Evolutionary conservation across 2,888 invertebrate genomes (phyloP), one percentile per base, ranked within the genome.

Genomic region (Zygothrica quintamaculata): DNA sequence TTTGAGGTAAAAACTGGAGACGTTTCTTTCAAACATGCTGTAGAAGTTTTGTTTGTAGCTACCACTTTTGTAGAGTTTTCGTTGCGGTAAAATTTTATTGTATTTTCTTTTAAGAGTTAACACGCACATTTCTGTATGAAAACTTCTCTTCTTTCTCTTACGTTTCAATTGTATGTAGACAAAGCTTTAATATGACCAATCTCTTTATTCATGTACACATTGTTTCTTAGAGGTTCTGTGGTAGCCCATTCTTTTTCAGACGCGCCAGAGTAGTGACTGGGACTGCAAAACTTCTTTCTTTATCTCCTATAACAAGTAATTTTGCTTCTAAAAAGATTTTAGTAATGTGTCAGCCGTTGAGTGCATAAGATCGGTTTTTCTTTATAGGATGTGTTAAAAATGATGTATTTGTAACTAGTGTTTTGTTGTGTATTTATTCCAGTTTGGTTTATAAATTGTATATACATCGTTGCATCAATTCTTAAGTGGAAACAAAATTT

Each of bases 261-360:
- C 44, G 56, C 74, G 36, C 26, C 60, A 56, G 48, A 42, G 43
- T 8, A 50, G 43, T n/a, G n/a, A 62, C 39, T 58, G 61, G 58
- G 66, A 69, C 84, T 62, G 68, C 69, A 84, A 79, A 80, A 80
- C 76, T 75, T 78, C 70, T 84, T 84, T 59, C 75, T 65, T 82
- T 80, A 85, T 85, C 65, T 82, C 84, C 77, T 86, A 82, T 82
- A 82, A 86, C 80, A 84, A 74, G 86, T 68, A 52, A 55, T 65
- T 74, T 53, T 74, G 58, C 51, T 51, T 56, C 57, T 51, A 66
- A 37, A 72, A 77, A 74, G 77, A 67, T 62, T 77, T 84, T 80
- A 82, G 86, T 82, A 86, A 65, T 72, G 74, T 77, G 65, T 66
- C 77, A 80, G 73, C 86, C 84, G 62, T 64, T 64, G 82, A 64